These are phyloP conservation scores for Trichomalopsis sarcophagae DNA, from an alignment of 1,140 invertebrate species.

Conservation along the genomic window DNA sequence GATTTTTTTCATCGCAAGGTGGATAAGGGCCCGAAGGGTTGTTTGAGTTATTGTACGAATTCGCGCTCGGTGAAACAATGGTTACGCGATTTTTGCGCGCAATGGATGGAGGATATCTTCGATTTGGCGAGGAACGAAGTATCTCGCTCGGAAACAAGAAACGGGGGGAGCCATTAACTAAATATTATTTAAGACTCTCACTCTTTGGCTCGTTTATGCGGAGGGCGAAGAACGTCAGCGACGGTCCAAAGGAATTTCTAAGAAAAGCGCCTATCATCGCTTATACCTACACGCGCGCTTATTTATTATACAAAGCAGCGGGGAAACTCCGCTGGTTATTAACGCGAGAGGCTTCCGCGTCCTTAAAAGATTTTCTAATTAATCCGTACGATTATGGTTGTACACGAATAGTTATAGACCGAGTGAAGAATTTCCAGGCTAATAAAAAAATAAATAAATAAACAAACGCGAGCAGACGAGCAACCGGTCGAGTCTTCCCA, in stretches of 20 bases:
- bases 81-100: not conserved
- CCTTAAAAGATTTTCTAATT: too few species aligned
- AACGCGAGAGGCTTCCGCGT: too few species aligned
- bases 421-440: too few species aligned
- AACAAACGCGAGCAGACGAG: not conserved
- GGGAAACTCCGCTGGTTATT: not conserved
- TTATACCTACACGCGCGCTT: constrained; percentile 10
- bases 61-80: too few species aligned
- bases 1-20: constrained; percentile 16
- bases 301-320: not conserved
- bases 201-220: constrained; percentile 24
- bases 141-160: constrained; percentile 22
- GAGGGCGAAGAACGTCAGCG: constrained; percentile 1
- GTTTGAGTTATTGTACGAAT: not conserved
- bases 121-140: too few species aligned
- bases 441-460: not conserved
- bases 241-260: constrained; percentile 18
- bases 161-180: constrained; percentile 20
- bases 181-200: constrained; percentile 43
- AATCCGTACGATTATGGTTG: too few species aligned
- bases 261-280: constrained; percentile 49
- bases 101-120: too few species aligned
- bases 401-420: too few species aligned
- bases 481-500: constrained; percentile 62
- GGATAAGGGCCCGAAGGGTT: not conserved